phyloP scores from a whole-genome alignment of 2,113 vertebrate genomes.

The Urocynchramus pylzowi region DNA sequence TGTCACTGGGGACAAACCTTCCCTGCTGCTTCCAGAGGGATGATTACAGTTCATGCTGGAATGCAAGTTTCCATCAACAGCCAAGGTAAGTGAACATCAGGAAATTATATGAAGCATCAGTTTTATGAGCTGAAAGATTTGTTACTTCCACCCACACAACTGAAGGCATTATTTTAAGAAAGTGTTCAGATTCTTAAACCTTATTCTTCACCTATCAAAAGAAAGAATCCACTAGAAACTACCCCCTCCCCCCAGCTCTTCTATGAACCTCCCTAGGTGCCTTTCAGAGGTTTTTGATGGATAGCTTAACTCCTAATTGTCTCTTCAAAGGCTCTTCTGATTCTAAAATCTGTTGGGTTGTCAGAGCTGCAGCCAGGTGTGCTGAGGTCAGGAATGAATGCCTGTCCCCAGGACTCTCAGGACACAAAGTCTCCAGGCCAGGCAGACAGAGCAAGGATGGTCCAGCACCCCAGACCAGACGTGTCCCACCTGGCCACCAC shows the following conservation, averaged over 20 bases:
- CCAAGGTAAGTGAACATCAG: conserved; percentile 10
- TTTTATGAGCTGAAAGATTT: conserved; percentile 33
- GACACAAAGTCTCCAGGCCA: not conserved
- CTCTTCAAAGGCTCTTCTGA: not conserved
- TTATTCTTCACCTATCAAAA: not conserved
- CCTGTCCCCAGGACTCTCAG: not conserved
- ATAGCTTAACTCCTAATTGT: not conserved
- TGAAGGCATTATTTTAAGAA: conserved; percentile 16
- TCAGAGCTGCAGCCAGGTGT: not conserved
- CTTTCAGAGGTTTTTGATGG: not conserved
- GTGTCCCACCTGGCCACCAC: not conserved
- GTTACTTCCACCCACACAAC: conserved; percentile 1
- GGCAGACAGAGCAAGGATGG: not conserved
- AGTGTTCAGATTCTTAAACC: not conserved
- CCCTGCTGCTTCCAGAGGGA: not conserved
- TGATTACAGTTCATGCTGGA: not conserved
- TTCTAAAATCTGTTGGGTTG: not conserved
- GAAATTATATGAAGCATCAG: not conserved
- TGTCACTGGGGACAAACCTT: not conserved
- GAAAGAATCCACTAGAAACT: not conserved
- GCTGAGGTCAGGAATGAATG: not conserved
- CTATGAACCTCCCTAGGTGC: not conserved
- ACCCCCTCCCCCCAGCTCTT: not conserved
- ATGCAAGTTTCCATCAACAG: not conserved
- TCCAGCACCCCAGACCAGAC: fast-evolving